Evolutionary conservation across 2,797 vertebrate species (phyloP), one percentile per base, ranked within the genome.

Genomic region (Pipistrellus kuhlii): DNA sequence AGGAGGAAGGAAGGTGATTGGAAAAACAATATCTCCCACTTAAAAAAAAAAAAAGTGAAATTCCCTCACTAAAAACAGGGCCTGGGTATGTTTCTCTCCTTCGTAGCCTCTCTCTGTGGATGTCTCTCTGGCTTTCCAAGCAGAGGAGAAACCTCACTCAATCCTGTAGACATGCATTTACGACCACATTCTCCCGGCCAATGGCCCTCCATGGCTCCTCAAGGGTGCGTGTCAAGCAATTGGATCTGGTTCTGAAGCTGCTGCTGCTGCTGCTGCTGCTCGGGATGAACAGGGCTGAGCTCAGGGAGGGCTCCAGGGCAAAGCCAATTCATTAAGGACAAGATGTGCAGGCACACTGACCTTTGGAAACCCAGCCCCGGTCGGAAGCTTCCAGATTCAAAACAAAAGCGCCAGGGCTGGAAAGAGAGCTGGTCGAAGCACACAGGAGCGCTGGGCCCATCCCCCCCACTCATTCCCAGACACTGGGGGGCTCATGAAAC

Each of bases 111-210:
- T 86, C 66, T 95, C 86, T 82, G 76, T 93, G 41, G 30, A 97
- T 98, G 97, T 98, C 98, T 98, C 98, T 93, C 95, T 98, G 97
- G 93, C 96, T 97, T 98, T 98, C 97, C 97, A 98, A 98, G 97
- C 98, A 98, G 98, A 97, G 84, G 98, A 97, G 98, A 98, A 98
- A 96, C 97, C 97, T 98, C 97, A 97, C 97, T 97, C 96, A 96
- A 98, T 98, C 98, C 98, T 92, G 7, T 93, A 96, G 97, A 77
- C 96, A 95, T 12, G n/a, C 97, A 96, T 97, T 98, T 98, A 97
- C 92, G 92, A 87, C 96, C 97, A 96, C 92, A 97, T 94, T 96
- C 95, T 97, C 97, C 95, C 72, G 95, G 96, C 96, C 91, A 96
- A 59, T 0, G 18, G 85, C 68, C 81, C 94, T 96, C 30, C 4